A percentile compares a stretch with the other conserved stretches of the same genome.
These are phyloP conservation scores for Cinclus mexicanus DNA, from an alignment of 2,113 vertebrate genomes.

Conservation along the genomic window DNA sequence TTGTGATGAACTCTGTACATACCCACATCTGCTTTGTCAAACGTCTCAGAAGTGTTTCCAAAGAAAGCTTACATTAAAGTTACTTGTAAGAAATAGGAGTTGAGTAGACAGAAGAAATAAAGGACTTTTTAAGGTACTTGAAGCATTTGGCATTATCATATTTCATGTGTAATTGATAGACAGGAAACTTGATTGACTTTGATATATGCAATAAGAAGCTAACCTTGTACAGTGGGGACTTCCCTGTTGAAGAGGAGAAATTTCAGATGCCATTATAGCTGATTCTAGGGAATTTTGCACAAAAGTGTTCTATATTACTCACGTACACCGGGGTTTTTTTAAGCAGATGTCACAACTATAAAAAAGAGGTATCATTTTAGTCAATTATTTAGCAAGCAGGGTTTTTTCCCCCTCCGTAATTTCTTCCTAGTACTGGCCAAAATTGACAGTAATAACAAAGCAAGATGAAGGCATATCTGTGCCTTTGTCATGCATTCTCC, in stretches of 20 bases:
- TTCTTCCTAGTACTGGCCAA: conserved; percentile 38
- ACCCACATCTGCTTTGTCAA: background rate
- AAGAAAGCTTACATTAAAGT: background rate
- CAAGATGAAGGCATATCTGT: background rate
- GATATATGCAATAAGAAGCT: conserved; percentile 27
- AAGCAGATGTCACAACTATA: conserved; percentile 62
- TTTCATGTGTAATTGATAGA: background rate
- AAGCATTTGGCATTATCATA: background rate
- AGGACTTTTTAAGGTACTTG: background rate
- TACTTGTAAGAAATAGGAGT: background rate
- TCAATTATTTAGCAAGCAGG: conserved; percentile 39
- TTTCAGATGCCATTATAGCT: conserved; percentile 56
- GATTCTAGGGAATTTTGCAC: conserved; percentile 66
- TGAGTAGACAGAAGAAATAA: background rate
- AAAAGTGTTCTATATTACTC: conserved; percentile 55
- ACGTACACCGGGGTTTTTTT: background rate
- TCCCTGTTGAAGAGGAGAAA: conserved; percentile 48
- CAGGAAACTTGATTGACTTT: conserved; percentile 52
- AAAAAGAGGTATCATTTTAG: conserved; percentile 36
- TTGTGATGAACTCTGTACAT: background rate
- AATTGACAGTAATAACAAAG: conserved; percentile 34
- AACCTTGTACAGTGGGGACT: conserved; percentile 58
- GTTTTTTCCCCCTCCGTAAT: conserved; percentile 15
- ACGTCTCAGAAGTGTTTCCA: background rate
- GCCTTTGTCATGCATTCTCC: background rate